Evolutionary conservation across 2,888 invertebrate genomes (phyloP), one percentile per base, ranked within the genome.

Genomic region (Celastrina argiolus): DNA sequence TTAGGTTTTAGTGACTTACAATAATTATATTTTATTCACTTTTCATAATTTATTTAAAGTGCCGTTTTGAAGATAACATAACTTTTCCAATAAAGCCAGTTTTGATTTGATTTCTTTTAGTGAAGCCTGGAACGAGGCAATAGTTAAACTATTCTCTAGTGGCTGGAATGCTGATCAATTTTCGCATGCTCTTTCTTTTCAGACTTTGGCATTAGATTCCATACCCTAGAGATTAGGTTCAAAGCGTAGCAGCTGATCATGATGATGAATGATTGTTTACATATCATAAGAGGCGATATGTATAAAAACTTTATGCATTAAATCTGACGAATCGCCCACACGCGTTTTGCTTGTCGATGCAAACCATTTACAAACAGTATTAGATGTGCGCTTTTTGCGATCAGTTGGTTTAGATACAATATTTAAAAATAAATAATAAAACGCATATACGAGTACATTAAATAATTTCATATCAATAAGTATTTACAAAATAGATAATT

Each of bases 311-410:
- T 22, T 22, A 51, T 51, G 51, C 22, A 51, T 41, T 41, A n/a
- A 6, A n/a, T 51, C 12, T 51, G 3, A 22, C 12, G 51, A 51
- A 12, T 12, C 51, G 51, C 51, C 51, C 51, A 51, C 51, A 22
- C 51, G 12, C 51, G 12, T 51, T 22, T 51, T 12, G 51, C 5
- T 22, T 51, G 51, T 26, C 3, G 22, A 26, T 51, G 51, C 51
- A 51, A 51, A 36, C 36, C 18, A 61, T 61, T 31, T 7, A 56
- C 56, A 28, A 8, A 39, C 77, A 83, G 84, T 87, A 74, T 74
- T 79, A 83, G 81, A 82, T 79, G 81, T 79, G 84, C 82, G 81
- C 81, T 84, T 87, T 87, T 82, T 81, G 79, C 76, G 79, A 76
- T 71, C 82, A 77, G 82, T 81, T 80, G 81, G 75, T 76, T 80